Conservation (phyloP, 2,797 vertebrate species). For the Arnoldichthys spilopterus region DNA sequence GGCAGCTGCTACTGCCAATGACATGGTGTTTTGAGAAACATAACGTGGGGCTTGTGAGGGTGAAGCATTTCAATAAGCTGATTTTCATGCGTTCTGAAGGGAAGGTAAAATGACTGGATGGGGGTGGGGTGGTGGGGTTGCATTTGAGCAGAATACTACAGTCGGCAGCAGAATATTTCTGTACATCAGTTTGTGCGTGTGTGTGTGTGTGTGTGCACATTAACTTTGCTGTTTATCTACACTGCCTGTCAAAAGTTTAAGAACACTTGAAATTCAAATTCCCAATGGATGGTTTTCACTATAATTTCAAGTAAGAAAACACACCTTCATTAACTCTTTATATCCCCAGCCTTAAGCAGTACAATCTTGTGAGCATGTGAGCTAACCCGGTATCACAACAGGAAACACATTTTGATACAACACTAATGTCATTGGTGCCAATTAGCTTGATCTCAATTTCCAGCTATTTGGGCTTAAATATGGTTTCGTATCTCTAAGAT, state of each 20-base stretch:
- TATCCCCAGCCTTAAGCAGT: not conserved
- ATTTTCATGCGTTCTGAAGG: constrained; percentile 27
- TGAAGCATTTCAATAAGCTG: constrained; percentile 29
- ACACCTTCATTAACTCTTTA: too few species aligned
- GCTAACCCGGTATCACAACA: too few species aligned
- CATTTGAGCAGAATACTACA: not conserved
- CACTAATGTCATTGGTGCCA: too few species aligned
- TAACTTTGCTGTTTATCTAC: not conserved
- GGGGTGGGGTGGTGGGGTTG: not conserved
- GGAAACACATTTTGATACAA: too few species aligned
- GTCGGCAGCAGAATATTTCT: not conserved
- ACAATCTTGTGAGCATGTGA: too few species aligned
- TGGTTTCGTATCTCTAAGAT: too few species aligned
- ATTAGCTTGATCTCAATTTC: too few species aligned
- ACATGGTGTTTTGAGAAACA: constrained; percentile 50
- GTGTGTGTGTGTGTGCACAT: not conserved
- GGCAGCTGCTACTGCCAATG: constrained; percentile 43
- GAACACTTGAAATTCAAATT: not conserved
- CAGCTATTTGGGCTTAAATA: too few species aligned
- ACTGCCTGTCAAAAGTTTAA: not conserved
- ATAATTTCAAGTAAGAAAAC: not conserved
- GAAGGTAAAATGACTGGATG: constrained; percentile 3
- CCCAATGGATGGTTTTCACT: not conserved
- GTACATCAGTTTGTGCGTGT: not conserved
- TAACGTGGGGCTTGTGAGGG: constrained; percentile 14